Percentiles rank a stretch among this genome's conserved stretches.
phyloP scores from a whole-genome alignment of 2,113 vertebrate species.

The Centropus bengalensis region DNA sequence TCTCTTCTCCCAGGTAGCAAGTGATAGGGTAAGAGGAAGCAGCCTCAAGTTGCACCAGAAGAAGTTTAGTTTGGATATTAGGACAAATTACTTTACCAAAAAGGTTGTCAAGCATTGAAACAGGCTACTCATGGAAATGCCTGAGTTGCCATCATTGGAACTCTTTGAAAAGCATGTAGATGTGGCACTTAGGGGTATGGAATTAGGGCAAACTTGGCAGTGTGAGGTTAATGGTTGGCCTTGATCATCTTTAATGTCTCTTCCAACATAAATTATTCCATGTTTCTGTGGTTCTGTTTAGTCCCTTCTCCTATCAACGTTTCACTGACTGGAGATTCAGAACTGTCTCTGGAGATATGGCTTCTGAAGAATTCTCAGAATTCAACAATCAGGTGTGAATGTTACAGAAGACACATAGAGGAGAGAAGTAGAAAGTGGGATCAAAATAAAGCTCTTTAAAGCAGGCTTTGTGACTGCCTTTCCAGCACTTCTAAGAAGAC shows the following conservation, averaged over 20 bases:
- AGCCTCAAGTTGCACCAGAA: too few species aligned
- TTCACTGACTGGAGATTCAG: neutral
- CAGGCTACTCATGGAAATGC: too few species aligned
- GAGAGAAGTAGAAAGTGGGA: neutral
- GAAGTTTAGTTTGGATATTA: too few species aligned
- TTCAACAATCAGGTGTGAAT: neutral
- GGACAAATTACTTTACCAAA: too few species aligned
- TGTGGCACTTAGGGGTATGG: too few species aligned
- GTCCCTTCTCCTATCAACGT: neutral
- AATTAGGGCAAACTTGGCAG: too few species aligned
- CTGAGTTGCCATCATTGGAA: too few species aligned
- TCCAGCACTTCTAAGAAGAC: neutral
- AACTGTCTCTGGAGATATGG: neutral
- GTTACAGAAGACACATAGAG: neutral
- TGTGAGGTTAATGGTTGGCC: neutral
- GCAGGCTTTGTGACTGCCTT: neutral
- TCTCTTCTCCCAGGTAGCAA: too few species aligned
- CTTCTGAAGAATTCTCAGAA: neutral
- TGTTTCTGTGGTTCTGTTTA: neutral
- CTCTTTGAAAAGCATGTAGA: too few species aligned
- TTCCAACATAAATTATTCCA: neutral
- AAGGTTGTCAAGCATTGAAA: too few species aligned
- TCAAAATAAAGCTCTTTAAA: neutral
- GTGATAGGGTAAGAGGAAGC: too few species aligned
- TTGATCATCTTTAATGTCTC: neutral